Evolutionary conservation across 1,140 invertebrate species (phyloP).

Genomic region (Triops longicaudatus): DNA sequence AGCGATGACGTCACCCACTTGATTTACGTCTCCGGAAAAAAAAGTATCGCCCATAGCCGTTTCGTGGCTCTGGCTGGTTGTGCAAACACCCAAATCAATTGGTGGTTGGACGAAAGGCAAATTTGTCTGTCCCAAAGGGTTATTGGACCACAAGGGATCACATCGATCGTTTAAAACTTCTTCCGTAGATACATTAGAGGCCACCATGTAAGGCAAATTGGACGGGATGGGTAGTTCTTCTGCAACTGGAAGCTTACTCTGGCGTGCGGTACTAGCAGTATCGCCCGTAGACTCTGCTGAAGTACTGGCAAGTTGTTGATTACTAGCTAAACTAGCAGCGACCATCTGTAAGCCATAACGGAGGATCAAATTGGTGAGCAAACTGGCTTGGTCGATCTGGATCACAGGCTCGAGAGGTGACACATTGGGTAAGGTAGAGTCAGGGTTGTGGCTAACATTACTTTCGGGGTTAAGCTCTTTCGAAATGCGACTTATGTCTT

Average conservation of each 20-base stretch:
- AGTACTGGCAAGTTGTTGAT: neutral
- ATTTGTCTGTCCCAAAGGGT: neutral
- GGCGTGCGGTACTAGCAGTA: too few relatives aligned
- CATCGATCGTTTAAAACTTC: neutral
- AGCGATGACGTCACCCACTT: neutral
- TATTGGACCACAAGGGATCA: neutral
- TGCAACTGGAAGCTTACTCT: neutral
- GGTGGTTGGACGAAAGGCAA: neutral
- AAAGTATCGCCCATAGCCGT: neutral
- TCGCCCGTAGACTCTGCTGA: too few relatives aligned
- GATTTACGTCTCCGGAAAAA: neutral
- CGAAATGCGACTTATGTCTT: neutral
- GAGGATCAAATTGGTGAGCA: neutral
- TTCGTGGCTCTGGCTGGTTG: neutral
- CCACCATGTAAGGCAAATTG: neutral
- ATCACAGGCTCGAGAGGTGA: neutral
- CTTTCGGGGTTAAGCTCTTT: neutral
- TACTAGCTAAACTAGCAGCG: neutral
- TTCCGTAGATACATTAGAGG: neutral
- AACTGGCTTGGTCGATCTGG: neutral
- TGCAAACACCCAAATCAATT: neutral
- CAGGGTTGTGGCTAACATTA: neutral
- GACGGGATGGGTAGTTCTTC: neutral
- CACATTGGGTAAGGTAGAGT: neutral
- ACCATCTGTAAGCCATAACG: neutral